Percentiles rank a stretch among this genome's conserved stretches.
Evolutionary conservation across 2,797 vertebrate genomes (phyloP).

Genomic region (Peromyscus melanophrys): DNA sequence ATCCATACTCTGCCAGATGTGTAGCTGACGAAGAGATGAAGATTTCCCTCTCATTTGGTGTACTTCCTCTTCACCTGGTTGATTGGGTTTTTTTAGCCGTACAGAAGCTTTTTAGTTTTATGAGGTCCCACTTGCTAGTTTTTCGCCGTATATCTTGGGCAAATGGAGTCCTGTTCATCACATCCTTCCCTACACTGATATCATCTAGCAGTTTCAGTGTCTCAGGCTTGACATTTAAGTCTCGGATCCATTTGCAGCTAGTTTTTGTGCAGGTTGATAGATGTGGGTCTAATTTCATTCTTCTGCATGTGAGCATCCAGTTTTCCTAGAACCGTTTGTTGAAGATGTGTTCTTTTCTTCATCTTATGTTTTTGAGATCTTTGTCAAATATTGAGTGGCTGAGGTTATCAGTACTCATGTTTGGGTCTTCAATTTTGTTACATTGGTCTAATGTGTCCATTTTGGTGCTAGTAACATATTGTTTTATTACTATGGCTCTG

Average conservation of each 20-base stretch:
- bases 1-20: background rate
- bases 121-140: background rate
- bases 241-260: background rate
- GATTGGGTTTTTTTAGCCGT: no score
- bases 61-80: background rate
- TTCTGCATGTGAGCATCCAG: background rate
- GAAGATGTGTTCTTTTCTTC: background rate
- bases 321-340: background rate
- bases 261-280: background rate
- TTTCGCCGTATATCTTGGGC: background rate
- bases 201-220: background rate
- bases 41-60: background rate
- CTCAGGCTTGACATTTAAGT: background rate
- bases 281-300: background rate
- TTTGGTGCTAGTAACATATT: background rate
- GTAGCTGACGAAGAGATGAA: no score
- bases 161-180: background rate
- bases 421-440: background rate
- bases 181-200: background rate
- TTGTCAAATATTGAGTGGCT: background rate
- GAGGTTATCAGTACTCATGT: background rate
- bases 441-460: background rate
- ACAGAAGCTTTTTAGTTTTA: background rate
- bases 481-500: background rate
- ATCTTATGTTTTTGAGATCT: background rate